These are phyloP conservation scores for Pangasianodon hypophthalmus DNA, from an alignment of 2,113 vertebrate genomes.

Conservation along the genomic window DNA sequence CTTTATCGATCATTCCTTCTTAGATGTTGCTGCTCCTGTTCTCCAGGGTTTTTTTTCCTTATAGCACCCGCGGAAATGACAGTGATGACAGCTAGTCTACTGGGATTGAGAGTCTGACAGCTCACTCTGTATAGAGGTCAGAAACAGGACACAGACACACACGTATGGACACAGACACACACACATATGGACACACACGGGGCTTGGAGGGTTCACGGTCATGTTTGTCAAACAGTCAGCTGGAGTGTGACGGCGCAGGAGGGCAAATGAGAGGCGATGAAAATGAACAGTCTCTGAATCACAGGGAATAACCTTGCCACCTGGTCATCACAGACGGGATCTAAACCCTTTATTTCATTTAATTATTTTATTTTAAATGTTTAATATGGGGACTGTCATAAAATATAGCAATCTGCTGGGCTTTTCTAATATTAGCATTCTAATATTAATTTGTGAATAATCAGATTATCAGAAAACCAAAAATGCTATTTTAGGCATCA, in stretches of 20 bases:
- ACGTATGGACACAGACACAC: background rate
- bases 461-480: background rate
- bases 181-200: background rate
- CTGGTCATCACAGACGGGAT: background rate
- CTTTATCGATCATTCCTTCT: background rate
- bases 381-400: background rate
- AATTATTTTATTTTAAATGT: background rate
- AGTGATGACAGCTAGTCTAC: slow-evolving; percentile 19
- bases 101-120: slow-evolving; percentile 29
- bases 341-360: background rate
- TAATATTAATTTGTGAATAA: background rate
- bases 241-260: background rate
- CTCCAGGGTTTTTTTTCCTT: background rate
- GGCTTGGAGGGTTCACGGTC: slow-evolving; percentile 24
- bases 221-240: slow-evolving; percentile 38
- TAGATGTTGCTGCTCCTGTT: background rate
- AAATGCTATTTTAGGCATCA: background rate
- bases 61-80: background rate
- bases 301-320: background rate
- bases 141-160: background rate
- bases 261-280: slow-evolving; percentile 20
- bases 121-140: slow-evolving; percentile 2
- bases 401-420: background rate
- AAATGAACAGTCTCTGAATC: background rate
- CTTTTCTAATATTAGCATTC: too few species aligned